Evolutionary conservation across 2,797 vertebrate species (phyloP), one percentile per base, ranked within the genome.

Genomic region (Ctenopoma kingsleyae): DNA sequence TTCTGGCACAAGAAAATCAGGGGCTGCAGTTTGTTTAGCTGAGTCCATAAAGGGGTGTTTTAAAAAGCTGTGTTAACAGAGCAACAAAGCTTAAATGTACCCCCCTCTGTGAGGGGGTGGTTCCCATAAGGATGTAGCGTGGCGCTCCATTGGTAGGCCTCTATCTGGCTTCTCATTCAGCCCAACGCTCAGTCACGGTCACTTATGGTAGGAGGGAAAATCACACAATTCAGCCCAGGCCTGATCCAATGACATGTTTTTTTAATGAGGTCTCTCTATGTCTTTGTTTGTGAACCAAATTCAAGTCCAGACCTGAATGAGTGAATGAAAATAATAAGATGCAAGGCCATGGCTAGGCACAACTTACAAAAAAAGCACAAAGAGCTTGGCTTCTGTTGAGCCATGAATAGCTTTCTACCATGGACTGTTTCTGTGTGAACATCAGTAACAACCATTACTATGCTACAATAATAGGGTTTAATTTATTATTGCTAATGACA

Each of bases 161-260:
- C 84, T 69, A 66, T 84, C 78, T 51, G 55, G 87, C 89, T 81
- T 78, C 90, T 88, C 83, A 90, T 93, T 94, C 91, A 93, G 67
- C 74, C 80, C 75, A 52, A 75, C 71, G 78, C 86, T 87, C 88
- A 87, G 91, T 92, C 92, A 93, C 80, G 90, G 84, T 92, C 90
- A 91, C 92, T 93, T 90, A 91, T 89, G 84, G 85, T 73, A 89
- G 89, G 81, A 81, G 83, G 81, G 80, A 87, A 89, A 89, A 91
- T 85, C 81, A 89, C 87, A 90, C 84, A 88, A 90, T 92, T 87
- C 90, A 90, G 78, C 80, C 79, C 47, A 57, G 87, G 89, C 84
- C 81, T 92, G 92, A 93, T 92, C 91, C 85, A 90, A 87, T 91
- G 86, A 90, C 92, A 94, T 93, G 92, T 92, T 90, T 93, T 93